Evolutionary conservation across 2,113 vertebrate species (phyloP).

Genomic region (Platysteira castanea): DNA sequence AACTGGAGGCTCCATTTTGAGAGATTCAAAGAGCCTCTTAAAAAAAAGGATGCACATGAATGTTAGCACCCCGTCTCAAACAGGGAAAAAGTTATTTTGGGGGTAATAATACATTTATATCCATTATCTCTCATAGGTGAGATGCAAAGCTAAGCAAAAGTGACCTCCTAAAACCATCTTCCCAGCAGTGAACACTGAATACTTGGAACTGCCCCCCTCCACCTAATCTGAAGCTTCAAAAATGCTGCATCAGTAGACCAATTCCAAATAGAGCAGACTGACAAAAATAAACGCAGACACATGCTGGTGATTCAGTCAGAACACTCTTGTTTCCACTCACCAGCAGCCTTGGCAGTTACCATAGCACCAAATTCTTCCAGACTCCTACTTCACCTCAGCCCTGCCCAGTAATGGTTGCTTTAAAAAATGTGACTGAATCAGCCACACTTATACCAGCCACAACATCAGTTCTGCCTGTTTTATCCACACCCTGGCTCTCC

Average conservation of each 20-base stretch:
- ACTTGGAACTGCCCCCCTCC: not conserved
- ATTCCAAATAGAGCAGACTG: not conserved
- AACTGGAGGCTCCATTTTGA: not conserved
- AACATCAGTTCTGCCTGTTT: not conserved
- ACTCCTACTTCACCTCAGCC: not conserved
- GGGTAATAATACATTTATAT: not conserved
- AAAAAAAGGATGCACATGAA: not conserved
- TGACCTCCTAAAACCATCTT: not conserved
- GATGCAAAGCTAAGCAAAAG: not conserved
- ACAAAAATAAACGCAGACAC: slow-evolving; percentile 23
- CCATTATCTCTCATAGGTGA: not conserved
- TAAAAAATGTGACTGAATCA: not conserved
- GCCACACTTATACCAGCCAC: not conserved
- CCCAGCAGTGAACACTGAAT: not conserved
- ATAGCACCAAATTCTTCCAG: not conserved
- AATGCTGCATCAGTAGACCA: not conserved
- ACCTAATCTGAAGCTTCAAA: not conserved
- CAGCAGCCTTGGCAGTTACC: slow-evolving; percentile 17
- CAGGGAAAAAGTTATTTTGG: too few relatives aligned
- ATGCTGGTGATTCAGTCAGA: not conserved
- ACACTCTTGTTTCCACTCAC: not conserved
- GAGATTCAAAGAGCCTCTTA: not conserved
- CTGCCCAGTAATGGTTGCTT: not conserved
- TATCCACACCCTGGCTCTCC: not conserved
- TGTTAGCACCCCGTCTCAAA: not conserved